A percentile compares a stretch with the other conserved stretches of the same genome.
Conservation (phyloP, 2,888 invertebrate species). For the Pristionchus japonicus region DNA sequence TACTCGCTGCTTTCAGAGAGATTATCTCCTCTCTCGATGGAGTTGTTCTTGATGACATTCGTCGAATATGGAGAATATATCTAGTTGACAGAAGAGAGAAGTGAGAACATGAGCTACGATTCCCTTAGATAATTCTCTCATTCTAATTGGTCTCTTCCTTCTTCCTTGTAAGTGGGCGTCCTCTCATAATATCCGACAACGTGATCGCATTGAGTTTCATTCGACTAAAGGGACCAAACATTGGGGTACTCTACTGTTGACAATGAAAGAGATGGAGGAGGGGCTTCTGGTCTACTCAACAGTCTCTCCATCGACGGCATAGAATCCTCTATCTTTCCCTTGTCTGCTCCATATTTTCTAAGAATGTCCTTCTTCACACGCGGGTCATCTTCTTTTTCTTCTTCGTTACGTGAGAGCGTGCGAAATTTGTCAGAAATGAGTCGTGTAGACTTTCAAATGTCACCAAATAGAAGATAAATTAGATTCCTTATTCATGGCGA, state of each 20-base stretch:
- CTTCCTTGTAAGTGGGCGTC: neutral
- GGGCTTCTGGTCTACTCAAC: neutral
- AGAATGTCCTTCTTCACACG: neutral
- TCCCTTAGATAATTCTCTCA: neutral
- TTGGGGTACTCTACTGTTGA: neutral
- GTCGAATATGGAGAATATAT: neutral
- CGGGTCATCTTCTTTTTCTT: too few species aligned
- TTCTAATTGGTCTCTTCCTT: neutral
- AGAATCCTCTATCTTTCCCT: neutral
- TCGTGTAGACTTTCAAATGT: neutral
- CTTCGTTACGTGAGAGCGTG: neutral
- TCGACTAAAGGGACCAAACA: neutral
- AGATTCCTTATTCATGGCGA: neutral
- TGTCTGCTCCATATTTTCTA: neutral
- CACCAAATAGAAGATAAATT: neutral
- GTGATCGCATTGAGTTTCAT: neutral
- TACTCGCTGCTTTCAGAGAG: neutral
- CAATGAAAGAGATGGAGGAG: neutral
- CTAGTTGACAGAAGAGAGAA: neutral
- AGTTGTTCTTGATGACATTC: neutral
- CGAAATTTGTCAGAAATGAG: neutral
- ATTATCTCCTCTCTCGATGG: neutral
- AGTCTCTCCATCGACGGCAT: neutral
- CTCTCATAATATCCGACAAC: neutral
- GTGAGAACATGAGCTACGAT: neutral